These are phyloP conservation scores for Acrossocheilus fasciatus DNA, from an alignment of 2,797 vertebrate genomes.

Conservation along the genomic window DNA sequence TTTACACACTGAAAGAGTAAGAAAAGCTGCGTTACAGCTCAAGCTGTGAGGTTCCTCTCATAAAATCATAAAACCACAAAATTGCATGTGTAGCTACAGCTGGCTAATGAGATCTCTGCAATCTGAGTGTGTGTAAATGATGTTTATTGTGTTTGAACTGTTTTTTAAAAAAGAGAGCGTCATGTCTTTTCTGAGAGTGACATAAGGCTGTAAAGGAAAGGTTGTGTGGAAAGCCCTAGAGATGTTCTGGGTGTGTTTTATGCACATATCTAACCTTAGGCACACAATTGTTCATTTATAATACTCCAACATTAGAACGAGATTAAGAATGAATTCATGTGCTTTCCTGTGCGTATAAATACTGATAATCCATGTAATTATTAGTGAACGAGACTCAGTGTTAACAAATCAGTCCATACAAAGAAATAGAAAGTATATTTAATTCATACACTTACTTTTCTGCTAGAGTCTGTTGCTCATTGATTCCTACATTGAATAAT, in stretches of 20 bases:
- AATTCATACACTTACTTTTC: slow-evolving; percentile 85
- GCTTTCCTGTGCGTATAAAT: not conserved
- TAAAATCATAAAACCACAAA: not conserved
- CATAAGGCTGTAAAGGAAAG: no score
- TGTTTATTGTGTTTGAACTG: not conserved
- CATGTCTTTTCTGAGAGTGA: not conserved
- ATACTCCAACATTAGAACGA: not conserved
- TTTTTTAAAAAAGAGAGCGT: not conserved
- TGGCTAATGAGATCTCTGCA: not conserved
- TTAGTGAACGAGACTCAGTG: not conserved
- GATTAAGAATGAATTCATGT: not conserved
- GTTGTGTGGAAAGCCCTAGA: no score
- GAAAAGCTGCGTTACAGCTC: not conserved
- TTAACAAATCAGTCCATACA: not conserved
- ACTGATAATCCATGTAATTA: not conserved
- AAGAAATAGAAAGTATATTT: not conserved
- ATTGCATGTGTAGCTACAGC: not conserved
- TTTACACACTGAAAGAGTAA: not conserved
- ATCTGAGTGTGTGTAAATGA: not conserved
- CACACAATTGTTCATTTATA: not conserved
- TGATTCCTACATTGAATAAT: slow-evolving; percentile 97
- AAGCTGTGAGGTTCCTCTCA: not conserved
- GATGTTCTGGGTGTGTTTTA: no score
- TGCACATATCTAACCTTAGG: no score
- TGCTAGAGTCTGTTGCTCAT: slow-evolving; percentile 97